Evolutionary conservation across 2,113 vertebrate species (phyloP).

Genomic region (Calypte anna): DNA sequence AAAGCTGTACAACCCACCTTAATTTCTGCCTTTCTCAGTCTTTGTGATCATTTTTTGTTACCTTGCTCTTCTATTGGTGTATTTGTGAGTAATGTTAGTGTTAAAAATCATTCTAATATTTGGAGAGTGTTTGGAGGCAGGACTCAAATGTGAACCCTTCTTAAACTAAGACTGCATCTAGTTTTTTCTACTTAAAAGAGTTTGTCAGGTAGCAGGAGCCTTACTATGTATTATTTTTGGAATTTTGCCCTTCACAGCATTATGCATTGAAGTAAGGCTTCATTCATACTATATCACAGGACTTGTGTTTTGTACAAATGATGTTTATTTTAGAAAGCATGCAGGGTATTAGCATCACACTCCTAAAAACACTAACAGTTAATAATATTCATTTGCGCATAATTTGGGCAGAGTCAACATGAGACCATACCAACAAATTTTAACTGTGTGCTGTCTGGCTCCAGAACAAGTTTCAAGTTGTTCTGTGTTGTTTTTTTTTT

Average conservation of each 20-base stretch:
- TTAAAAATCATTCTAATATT: not conserved
- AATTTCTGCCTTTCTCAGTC: not conserved
- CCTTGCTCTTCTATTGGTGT: not conserved
- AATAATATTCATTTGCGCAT: conserved; percentile 29
- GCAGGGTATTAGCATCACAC: not conserved
- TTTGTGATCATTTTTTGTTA: not conserved
- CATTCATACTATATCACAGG: conserved; percentile 13
- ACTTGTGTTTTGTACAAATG: conserved; percentile 16
- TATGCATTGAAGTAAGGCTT: not conserved
- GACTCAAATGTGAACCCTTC: not conserved
- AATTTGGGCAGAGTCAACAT: conserved; percentile 8
- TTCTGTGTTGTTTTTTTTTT: not conserved
- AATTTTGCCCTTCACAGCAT: not conserved
- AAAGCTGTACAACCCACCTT: not conserved
- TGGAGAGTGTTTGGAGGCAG: not conserved
- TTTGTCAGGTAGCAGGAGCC: not conserved
- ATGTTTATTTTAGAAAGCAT: conserved; percentile 28
- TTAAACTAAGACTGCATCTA: not conserved
- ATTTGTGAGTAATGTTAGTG: not conserved
- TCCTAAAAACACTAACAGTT: conserved; percentile 13
- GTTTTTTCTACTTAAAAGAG: not conserved
- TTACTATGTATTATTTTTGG: conserved; percentile 16
- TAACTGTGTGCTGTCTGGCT: not conserved
- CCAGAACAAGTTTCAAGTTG: not conserved
- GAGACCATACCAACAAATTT: not conserved